Evolutionary conservation across 2,888 invertebrate species (phyloP), one percentile per base, ranked within the genome.

Genomic region (Microplitis manilae): DNA sequence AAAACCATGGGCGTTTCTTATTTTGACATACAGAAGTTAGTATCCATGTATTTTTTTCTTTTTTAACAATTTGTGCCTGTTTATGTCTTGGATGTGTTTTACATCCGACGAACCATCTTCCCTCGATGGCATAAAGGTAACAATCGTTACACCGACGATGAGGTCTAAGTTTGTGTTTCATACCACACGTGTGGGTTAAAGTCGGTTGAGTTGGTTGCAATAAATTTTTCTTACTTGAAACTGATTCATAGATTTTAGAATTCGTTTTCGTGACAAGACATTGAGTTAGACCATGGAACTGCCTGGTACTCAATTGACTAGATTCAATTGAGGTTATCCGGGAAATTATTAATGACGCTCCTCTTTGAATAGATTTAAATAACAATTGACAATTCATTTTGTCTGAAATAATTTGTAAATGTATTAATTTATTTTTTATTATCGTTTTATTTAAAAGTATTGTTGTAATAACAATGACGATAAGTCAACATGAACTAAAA

Each of bases 11-110:
- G 60, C 92, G 88, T 68, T 87, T 79, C 85, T 90, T 91, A 0
- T 93, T 92, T 88, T 95, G 95, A 20, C 93, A 94, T 4, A 94
- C 95, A 88, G 94, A 94, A 1, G 95, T 94, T 77, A 96, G 86
- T 77, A 95, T 94, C 94, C 95, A 95, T 17, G 94, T 94, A 83
- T 94, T 94, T 80, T 92, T 92, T 9, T 93, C 94, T 81, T 93
- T 92, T 77, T 93, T 92, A 77, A 93, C 92, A 91, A 94, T 94
- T 15, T 93, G 90, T 93, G 94, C 94, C 90, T 96, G 96, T 86
- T 97, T 97, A 87, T 97, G 97, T 60, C 96, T 92, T 30, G 94
- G 94, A 86, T 93, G 93, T 40, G 93, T 94, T 75, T 94, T 94
- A 83, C 97, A 97, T 81, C 95, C 93, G 64, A 95, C 93, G 88